Evolutionary conservation across 2,888 invertebrate species (phyloP).

Genomic region (Leucozona laternaria): DNA sequence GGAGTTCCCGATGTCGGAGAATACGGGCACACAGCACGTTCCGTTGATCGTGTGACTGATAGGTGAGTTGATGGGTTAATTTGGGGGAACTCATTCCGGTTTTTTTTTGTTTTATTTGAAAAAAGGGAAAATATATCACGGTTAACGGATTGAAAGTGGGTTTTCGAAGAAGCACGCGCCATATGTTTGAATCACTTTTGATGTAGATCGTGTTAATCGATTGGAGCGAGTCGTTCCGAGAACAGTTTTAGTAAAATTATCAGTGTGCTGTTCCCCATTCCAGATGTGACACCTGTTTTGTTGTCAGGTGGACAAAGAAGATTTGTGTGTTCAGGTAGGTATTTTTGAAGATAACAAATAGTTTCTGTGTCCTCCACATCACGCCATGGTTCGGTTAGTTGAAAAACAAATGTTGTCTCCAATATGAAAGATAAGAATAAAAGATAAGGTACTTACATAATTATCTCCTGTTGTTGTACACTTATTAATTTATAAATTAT

Average conservation of each 20-base stretch:
- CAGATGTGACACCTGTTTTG: conserved; percentile 62
- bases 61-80: conserved; percentile 75
- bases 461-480: too few species aligned
- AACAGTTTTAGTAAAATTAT: background rate
- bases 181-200: conserved; percentile 66
- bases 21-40: conserved; percentile 50
- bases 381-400: too few species aligned
- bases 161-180: conserved; percentile 65
- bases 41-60: conserved; percentile 74
- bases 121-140: conserved; percentile 38
- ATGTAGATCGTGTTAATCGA: conserved; percentile 61
- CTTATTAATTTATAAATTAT: too few species aligned
- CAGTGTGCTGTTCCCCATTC: background rate
- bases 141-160: conserved; percentile 26
- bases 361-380: too few species aligned
- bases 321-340: background rate
- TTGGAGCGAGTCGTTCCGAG: conserved; percentile 36
- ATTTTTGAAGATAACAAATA: background rate
- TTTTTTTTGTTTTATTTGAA: conserved; percentile 32
- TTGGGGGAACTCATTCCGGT: conserved; percentile 63
- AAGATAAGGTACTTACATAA: too few species aligned
- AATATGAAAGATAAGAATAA: too few species aligned
- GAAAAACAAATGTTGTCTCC: too few species aligned
- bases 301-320: background rate
- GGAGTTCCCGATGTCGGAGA: conserved; percentile 31